Evolutionary conservation across 2,888 invertebrate genomes (phyloP).

Genomic region (Melolontha melolontha): DNA sequence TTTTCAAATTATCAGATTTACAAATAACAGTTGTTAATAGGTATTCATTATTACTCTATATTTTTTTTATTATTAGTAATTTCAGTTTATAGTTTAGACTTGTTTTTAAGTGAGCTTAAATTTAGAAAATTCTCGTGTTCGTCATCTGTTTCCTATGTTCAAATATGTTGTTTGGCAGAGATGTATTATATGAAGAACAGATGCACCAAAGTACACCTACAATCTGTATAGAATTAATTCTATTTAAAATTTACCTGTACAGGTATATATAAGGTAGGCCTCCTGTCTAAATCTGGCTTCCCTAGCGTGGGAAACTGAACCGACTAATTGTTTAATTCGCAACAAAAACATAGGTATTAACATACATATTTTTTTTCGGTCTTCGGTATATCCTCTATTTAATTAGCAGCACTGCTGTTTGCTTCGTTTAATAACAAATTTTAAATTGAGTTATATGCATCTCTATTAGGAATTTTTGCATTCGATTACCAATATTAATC

Average conservation of each 20-base stretch:
- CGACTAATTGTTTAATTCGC: conserved; percentile 27
- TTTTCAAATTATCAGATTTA: too few species aligned
- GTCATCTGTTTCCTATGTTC: conserved; percentile 23
- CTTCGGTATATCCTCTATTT: conserved; percentile 10
- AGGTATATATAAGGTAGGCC: conserved; percentile 35
- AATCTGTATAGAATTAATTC: conserved; percentile 35
- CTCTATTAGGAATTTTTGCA: neutral
- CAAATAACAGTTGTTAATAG: too few species aligned
- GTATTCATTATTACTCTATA: too few species aligned
- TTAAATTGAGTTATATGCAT: conserved; percentile 1
- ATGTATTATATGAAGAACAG: conserved; percentile 22
- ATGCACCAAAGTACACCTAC: conserved; percentile 29
- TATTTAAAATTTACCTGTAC: conserved; percentile 40
- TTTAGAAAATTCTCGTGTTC: neutral
- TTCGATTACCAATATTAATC: too few species aligned
- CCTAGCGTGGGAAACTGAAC: conserved; percentile 39
- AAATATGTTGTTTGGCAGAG: conserved; percentile 14
- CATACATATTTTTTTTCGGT: neutral
- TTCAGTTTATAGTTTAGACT: too few species aligned
- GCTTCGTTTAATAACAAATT: conserved; percentile 4
- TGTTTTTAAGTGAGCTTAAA: too few species aligned
- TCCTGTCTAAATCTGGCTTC: conserved; percentile 35
- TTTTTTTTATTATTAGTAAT: too few species aligned
- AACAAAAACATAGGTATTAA: conserved; percentile 24
- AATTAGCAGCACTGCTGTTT: conserved; percentile 6